A percentile compares a stretch with the other conserved stretches of the same genome.
Evolutionary conservation across 1,140 invertebrate species (phyloP).

Genomic region (Psix sp.): DNA sequence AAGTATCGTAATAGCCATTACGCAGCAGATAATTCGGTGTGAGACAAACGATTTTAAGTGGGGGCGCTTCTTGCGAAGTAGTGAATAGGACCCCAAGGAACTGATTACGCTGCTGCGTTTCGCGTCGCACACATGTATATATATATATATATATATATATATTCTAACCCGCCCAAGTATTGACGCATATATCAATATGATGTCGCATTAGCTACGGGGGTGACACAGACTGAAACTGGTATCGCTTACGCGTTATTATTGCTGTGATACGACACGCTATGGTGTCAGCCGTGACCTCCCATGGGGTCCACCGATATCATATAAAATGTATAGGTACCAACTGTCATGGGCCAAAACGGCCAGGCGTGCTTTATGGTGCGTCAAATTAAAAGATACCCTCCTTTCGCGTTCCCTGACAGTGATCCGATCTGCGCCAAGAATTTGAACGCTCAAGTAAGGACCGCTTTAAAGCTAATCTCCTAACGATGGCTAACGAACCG

Average conservation of each 20-base stretch:
- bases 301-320: conserved; percentile 69
- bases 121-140: conserved; percentile 32
- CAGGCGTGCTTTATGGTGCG: conserved; percentile 77
- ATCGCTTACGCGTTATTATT: conserved; percentile 78
- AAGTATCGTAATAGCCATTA: conserved; percentile 55
- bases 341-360: conserved; percentile 70
- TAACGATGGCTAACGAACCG: conserved; percentile 40
- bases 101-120: conserved; percentile 52
- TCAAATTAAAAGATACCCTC: conserved; percentile 78
- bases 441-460: conserved; percentile 43
- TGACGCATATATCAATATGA: conserved; percentile 66
- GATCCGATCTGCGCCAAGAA: conserved; percentile 49
- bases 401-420: conserved; percentile 55
- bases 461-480: conserved; percentile 48
- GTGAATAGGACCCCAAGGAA: conserved; percentile 65
- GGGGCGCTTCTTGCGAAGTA: conserved; percentile 48
- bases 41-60: conserved; percentile 48
- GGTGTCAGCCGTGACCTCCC: conserved; percentile 74
- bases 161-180: conserved; percentile 36
- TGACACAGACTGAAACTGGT: conserved; percentile 60
- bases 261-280: conserved; percentile 75
- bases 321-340: conserved; percentile 71
- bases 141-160: no score
- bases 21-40: conserved; percentile 46
- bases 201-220: conserved; percentile 68